These are phyloP conservation scores for Ips typographus DNA, from an alignment of 1,140 invertebrate genomes.

Conservation along the genomic window DNA sequence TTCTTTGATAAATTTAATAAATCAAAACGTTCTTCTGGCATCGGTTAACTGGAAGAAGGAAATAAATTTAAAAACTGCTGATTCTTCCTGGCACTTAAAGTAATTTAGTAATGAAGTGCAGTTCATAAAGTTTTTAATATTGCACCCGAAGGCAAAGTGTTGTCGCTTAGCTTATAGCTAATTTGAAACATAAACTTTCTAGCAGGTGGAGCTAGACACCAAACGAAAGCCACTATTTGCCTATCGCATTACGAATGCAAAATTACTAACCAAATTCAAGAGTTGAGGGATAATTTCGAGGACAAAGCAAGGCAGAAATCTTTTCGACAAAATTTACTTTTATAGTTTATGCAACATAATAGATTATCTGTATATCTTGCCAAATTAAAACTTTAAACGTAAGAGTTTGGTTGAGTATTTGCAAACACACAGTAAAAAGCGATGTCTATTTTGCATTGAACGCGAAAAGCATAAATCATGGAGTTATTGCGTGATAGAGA, in stretches of 20 bases:
- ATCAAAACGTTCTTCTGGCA: constrained; percentile 5
- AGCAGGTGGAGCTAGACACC: constrained; percentile 1
- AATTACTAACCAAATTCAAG: constrained; percentile 8
- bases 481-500: constrained; percentile 27
- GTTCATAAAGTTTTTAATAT: constrained; percentile 1
- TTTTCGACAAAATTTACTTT: background rate
- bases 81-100: background rate
- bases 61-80: constrained; percentile 4
- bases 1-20: constrained; percentile 18
- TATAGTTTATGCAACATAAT: constrained; percentile 17
- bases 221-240: constrained; percentile 6
- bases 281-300: constrained; percentile 6
- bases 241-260: constrained; percentile 4
- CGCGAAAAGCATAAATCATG: constrained; percentile 30
- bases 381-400: constrained; percentile 8
- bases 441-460: constrained; percentile 27
- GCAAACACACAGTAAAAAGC: constrained; percentile 9
- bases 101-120: background rate
- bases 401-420: background rate
- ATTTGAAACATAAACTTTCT: constrained; percentile 6
- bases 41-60: background rate
- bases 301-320: background rate
- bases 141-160: background rate
- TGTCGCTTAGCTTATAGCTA: constrained; percentile 2
- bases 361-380: constrained; percentile 12